Percentiles rank a stretch among this genome's conserved stretches.
phyloP scores from a whole-genome alignment of 2,113 vertebrate genomes.

The Podarcis cretensis region DNA sequence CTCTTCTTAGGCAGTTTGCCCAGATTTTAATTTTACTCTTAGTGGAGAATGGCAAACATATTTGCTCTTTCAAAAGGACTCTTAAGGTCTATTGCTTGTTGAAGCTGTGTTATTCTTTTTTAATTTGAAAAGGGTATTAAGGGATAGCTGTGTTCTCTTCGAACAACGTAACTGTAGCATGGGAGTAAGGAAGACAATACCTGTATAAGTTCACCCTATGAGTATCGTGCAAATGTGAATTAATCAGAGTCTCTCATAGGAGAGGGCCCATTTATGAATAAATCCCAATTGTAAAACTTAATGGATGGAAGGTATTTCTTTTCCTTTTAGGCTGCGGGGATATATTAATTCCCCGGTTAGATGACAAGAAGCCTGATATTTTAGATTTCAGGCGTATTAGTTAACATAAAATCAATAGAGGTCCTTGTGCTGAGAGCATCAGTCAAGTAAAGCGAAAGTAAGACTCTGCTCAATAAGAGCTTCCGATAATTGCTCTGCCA shows the following conservation, averaged over 20 bases:
- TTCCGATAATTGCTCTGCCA: not conserved
- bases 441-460: not conserved
- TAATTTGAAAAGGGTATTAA: conserved; percentile 1
- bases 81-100: not conserved
- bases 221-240: not conserved
- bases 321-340: not conserved
- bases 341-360: not conserved
- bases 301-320: not conserved
- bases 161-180: not conserved
- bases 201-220: not conserved
- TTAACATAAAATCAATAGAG: not conserved
- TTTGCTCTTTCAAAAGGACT: not conserved
- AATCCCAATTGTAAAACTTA: not conserved
- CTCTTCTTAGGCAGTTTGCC: not conserved
- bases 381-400: not conserved
- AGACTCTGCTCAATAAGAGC: not conserved
- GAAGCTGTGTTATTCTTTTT: not conserved
- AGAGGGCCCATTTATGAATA: not conserved
- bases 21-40: not conserved
- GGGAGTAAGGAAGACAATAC: not conserved
- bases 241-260: not conserved
- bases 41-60: not conserved
- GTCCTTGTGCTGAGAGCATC: not conserved
- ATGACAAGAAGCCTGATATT: not conserved
- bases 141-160: not conserved